phyloP scores from a whole-genome alignment of 2,113 vertebrate species.

The Planiliza haematocheilus region DNA sequence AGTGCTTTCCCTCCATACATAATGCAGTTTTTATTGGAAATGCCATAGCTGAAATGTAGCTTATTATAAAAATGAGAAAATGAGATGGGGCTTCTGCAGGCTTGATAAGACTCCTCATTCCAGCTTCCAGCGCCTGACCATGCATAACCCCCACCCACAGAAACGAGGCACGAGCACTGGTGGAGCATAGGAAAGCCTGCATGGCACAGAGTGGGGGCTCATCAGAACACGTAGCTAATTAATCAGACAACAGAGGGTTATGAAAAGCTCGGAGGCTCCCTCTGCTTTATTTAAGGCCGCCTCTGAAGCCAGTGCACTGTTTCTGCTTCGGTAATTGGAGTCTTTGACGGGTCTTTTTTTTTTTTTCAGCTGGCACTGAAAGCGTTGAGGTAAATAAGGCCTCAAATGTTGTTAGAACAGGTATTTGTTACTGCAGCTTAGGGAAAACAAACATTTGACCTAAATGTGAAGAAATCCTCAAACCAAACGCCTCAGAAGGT shows the following conservation, averaged over 20 bases:
- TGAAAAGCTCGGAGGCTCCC: slow-evolving; percentile 33
- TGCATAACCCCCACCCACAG: neutral
- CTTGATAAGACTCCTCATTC: slow-evolving; percentile 34
- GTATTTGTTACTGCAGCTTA: slow-evolving; percentile 6
- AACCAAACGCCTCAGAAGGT: fast-evolving
- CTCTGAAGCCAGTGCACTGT: slow-evolving; percentile 20
- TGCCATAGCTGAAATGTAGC: slow-evolving; percentile 15
- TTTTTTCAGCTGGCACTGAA: neutral
- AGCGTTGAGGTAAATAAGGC: slow-evolving; percentile 28
- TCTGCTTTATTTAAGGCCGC: slow-evolving; percentile 44
- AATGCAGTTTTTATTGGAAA: slow-evolving; percentile 16
- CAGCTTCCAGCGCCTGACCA: slow-evolving; percentile 3
- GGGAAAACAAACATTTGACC: slow-evolving; percentile 25
- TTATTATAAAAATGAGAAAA: slow-evolving; percentile 2
- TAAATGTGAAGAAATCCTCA: slow-evolving; percentile 4
- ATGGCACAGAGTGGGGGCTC: slow-evolving; percentile 8
- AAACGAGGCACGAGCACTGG: neutral
- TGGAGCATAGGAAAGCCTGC: slow-evolving; percentile 9
- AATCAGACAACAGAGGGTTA: slow-evolving; percentile 46
- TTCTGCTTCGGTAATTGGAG: slow-evolving; percentile 55
- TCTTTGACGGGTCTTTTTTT: slow-evolving; percentile 18
- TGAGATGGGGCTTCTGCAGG: neutral
- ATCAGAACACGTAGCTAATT: slow-evolving; percentile 51
- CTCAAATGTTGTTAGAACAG: slow-evolving; percentile 20
- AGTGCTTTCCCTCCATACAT: neutral